These are phyloP conservation scores for Nibea albiflora DNA, from an alignment of 2,113 vertebrate species.

Conservation along the genomic window DNA sequence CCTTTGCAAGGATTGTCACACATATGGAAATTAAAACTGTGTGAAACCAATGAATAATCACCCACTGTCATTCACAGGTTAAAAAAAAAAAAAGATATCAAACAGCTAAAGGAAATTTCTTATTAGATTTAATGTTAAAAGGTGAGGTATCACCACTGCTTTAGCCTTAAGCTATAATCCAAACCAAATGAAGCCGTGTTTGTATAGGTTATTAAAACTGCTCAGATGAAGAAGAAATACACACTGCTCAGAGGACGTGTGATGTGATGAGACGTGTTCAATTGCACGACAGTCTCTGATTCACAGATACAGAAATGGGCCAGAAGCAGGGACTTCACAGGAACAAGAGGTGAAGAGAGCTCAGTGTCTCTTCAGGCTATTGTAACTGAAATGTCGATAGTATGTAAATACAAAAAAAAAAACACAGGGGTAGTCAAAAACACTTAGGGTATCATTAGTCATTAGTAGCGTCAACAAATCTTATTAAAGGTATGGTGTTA, in stretches of 20 bases:
- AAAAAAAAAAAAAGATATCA: background rate
- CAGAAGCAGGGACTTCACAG: slow-evolving; percentile 48
- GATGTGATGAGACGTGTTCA: slow-evolving; percentile 29
- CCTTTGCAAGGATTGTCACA: background rate
- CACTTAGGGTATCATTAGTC: background rate
- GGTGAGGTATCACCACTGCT: background rate
- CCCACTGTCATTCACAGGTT: background rate
- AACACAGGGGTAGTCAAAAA: background rate
- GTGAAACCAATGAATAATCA: slow-evolving; percentile 1
- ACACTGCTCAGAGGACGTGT: background rate
- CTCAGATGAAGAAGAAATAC: background rate
- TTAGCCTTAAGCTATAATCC: background rate
- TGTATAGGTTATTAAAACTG: background rate
- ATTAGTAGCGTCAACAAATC: background rate
- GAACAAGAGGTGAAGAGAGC: slow-evolving; percentile 26
- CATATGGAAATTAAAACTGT: slow-evolving; percentile 9
- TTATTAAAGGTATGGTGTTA: background rate
- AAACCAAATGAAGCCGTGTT: slow-evolving; percentile 14
- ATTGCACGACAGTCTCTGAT: slow-evolving; percentile 49
- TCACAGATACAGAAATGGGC: slow-evolving; percentile 45
- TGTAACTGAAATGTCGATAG: slow-evolving; percentile 13
- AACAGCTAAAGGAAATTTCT: background rate
- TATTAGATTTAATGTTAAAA: background rate
- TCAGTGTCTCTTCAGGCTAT: slow-evolving; percentile 35
- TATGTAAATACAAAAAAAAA: background rate